Evolutionary conservation across 2,113 vertebrate species (phyloP), one percentile per base, ranked within the genome.

Genomic region (Siniperca chuatsi): DNA sequence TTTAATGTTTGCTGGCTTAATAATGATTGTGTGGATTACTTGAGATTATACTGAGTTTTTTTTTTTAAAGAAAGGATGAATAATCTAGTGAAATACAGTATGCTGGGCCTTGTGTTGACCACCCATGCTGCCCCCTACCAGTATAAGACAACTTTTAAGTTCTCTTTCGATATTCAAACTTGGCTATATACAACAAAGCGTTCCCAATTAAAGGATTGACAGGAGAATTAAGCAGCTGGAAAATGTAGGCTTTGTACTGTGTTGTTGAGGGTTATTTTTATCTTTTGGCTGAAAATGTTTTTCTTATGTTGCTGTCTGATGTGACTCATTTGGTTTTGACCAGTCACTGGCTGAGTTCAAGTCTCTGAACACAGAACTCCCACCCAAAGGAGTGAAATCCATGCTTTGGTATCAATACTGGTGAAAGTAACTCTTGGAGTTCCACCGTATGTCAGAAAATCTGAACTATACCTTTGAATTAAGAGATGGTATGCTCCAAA

Each of bases 231-330:
- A 9, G 46, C 15, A 6, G 3, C 29, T 3, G 23, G 48, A 37
- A 37, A 72, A 72, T 72, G 29, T 8, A 37, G 37, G 8, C 44
- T 73, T 44, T 73, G 37, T 2, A 8, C 65, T 25, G 40, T 42
- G 5, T 25, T 54, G 60, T 18, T 20, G 13, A 50, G 23, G 48
- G 9, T 54, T 72, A n/a, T 64, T 42, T 64, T 50, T 6, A 54
- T 42, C n/a, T 35, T 44, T 73, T 55, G 44, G 66, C 57, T 62
- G 33, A 29, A 35, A 42, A 7, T 55, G 58, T 55, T 81, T 54
- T 81, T 58, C 20, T 79, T 20, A 57, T 46, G 69, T 81, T 1
- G 57, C 55, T 29, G 57, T 71, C 67, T 73, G 35, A 18, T 33
- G 40, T 58, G 76, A 66, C 37, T 65, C 69, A 42, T 52, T 79